Conservation (phyloP, 2,113 vertebrate species). For the Mobula hypostoma region DNA sequence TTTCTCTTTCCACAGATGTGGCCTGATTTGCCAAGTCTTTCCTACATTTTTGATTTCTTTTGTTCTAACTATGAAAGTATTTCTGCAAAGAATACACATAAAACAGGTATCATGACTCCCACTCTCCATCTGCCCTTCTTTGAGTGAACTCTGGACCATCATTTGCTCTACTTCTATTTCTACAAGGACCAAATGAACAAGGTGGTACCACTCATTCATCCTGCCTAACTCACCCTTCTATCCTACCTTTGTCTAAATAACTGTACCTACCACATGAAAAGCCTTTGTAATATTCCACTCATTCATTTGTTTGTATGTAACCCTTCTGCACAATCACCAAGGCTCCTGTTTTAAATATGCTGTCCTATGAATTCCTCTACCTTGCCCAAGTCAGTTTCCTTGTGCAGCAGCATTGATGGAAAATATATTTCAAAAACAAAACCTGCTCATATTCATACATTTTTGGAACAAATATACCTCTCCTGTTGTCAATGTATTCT, state of each 20-base stretch:
- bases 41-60: too few species aligned
- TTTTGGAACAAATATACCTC: not conserved
- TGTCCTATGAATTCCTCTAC: not conserved
- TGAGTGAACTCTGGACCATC: not conserved
- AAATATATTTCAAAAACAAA: too few species aligned
- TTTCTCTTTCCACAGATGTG: too few species aligned
- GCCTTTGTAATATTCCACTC: not conserved
- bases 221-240: not conserved
- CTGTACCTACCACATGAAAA: not conserved
- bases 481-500: not conserved
- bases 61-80: too few species aligned
- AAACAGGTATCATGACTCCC: too few species aligned
- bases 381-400: not conserved
- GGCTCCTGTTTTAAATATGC: not conserved
- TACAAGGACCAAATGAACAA: not conserved
- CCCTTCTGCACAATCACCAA: not conserved
- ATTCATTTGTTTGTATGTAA: not conserved
- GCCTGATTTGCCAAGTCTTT: too few species aligned
- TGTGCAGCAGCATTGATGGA: not conserved
- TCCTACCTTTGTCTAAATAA: not conserved
- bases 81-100: too few species aligned
- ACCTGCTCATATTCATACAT: too few species aligned
- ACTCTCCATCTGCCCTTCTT: too few species aligned
- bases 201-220: not conserved
- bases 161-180: not conserved